These are phyloP conservation scores for Holothuria scabra DNA, from an alignment of 53 echinoderm and acorn worm species.

Conservation along the genomic window DNA sequence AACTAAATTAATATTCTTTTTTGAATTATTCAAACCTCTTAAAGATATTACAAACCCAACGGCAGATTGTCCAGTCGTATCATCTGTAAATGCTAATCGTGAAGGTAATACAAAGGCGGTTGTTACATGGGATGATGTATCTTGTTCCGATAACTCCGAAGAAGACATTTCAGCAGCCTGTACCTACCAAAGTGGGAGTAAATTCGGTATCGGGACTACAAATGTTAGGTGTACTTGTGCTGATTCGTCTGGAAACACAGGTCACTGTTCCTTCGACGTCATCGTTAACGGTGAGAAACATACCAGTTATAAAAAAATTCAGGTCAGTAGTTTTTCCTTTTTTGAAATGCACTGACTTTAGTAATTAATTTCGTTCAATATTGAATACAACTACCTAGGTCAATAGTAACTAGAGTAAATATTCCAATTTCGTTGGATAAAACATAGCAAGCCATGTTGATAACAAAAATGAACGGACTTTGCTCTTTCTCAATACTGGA, in stretches of 20 bases:
- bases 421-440: too few species aligned
- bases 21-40: too few species aligned
- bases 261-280: neutral
- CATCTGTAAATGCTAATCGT: neutral
- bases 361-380: too few species aligned
- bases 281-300: neutral
- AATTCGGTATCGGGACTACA: neutral
- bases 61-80: neutral
- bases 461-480: too few species aligned
- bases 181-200: neutral
- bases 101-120: neutral
- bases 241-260: neutral
- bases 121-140: neutral
- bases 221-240: neutral
- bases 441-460: too few species aligned
- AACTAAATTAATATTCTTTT: too few species aligned
- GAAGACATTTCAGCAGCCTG: neutral
- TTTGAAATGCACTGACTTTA: too few species aligned
- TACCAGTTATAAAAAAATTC: too few species aligned
- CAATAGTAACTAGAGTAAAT: too few species aligned
- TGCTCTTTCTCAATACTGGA: too few species aligned
- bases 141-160: neutral
- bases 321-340: too few species aligned
- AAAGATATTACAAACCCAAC: neutral
- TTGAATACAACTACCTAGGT: too few species aligned